Conservation (phyloP, 2,113 vertebrate species). For the Gracilinanus agilis region DNA sequence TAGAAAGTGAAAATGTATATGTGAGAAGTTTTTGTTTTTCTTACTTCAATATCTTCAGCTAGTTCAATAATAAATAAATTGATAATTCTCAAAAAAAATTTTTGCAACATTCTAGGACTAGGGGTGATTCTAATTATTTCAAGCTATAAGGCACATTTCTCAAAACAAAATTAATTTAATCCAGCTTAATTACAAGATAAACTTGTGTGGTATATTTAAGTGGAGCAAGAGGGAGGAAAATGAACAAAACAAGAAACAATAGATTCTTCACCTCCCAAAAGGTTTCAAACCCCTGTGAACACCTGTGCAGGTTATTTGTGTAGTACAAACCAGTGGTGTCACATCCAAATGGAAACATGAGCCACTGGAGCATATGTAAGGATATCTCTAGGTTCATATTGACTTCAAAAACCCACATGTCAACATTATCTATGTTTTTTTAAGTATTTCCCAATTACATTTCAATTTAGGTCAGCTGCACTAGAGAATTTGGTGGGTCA, state of each 20-base stretch:
- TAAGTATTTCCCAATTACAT: neutral
- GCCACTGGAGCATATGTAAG: neutral
- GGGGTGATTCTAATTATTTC: neutral
- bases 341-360: neutral
- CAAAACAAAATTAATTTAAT: slow-evolving; percentile 24
- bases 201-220: neutral
- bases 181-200: slow-evolving; percentile 28
- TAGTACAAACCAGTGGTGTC: neutral
- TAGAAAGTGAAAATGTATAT: slow-evolving; percentile 8
- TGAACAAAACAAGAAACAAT: neutral
- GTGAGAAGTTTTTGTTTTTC: neutral
- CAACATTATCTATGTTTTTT: neutral
- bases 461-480: neutral
- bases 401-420: neutral
- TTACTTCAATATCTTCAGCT: neutral
- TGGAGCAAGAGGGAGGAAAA: slow-evolving; percentile 1
- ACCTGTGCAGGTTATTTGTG: neutral
- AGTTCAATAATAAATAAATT: slow-evolving; percentile 8
- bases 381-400: neutral
- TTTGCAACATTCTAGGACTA: neutral
- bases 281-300: neutral
- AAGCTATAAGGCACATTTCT: neutral
- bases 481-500: neutral
- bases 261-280: neutral
- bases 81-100: neutral